phyloP scores from a whole-genome alignment of 2,888 invertebrate genomes.

The Acanthosepion pharaonis region DNA sequence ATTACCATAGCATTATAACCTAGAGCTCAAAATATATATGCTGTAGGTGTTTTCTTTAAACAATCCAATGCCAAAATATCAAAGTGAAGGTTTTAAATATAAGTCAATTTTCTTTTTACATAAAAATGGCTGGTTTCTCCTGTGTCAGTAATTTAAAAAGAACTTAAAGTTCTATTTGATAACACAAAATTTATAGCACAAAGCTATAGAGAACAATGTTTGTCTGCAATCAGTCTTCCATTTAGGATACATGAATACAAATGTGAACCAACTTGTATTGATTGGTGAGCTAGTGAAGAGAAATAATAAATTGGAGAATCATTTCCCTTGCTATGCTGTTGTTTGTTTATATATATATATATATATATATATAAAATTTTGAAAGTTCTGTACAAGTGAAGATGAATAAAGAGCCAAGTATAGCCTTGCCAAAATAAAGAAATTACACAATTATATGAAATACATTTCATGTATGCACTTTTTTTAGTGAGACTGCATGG shows the following conservation, averaged over 20 bases:
- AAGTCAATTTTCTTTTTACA: conserved; percentile 1
- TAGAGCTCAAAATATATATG: conserved; percentile 13
- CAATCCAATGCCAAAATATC: not conserved
- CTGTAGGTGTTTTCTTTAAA: not conserved
- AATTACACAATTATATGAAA: not conserved
- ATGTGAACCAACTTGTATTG: too few species aligned
- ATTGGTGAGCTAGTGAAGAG: too few species aligned
- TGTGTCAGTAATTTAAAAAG: not conserved
- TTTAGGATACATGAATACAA: too few species aligned
- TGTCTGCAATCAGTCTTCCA: too few species aligned
- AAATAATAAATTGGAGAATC: too few species aligned
- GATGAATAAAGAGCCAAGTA: not conserved
- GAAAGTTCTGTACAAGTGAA: not conserved
- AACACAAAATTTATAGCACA: too few species aligned
- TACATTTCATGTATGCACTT: not conserved
- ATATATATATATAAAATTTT: not conserved
- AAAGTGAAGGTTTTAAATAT: conserved; percentile 33
- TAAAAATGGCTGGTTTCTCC: not conserved
- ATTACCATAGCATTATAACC: conserved; percentile 24
- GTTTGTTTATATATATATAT: too few species aligned
- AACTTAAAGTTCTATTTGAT: too few species aligned
- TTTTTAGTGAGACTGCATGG: not conserved
- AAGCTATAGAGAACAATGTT: too few species aligned
- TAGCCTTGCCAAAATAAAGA: not conserved
- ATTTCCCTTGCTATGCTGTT: too few species aligned